Evolutionary conservation across 2,113 vertebrate genomes (phyloP).

Genomic region (Mormyrus lacerda): DNA sequence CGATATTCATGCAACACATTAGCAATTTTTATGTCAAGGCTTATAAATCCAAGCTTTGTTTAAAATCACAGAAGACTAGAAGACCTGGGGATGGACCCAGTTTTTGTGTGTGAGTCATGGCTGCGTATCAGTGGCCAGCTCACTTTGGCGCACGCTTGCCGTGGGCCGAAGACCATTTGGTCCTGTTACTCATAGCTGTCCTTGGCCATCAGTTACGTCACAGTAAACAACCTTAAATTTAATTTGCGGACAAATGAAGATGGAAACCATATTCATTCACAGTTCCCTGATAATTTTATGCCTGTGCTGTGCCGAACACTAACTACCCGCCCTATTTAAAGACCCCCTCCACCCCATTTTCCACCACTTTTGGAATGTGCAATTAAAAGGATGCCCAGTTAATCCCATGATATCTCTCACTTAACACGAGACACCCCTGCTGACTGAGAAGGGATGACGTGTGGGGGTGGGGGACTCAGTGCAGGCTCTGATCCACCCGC

Average conservation of each 20-base stretch:
- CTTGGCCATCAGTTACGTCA: background rate
- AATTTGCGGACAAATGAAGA: background rate
- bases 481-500: background rate
- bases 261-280: background rate
- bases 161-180: background rate
- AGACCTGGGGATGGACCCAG: background rate
- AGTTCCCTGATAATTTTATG: background rate
- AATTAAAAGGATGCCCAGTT: constrained; percentile 1
- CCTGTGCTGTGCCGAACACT: background rate
- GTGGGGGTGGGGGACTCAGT: background rate
- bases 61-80: background rate
- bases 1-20: background rate
- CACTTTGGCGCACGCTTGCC: background rate
- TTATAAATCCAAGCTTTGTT: background rate
- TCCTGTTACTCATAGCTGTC: background rate
- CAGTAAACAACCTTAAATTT: background rate
- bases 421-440: background rate
- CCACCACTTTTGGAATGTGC: background rate
- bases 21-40: background rate
- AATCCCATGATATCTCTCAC: background rate
- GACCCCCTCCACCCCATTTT: constrained; percentile 29
- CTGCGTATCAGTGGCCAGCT: background rate
- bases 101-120: background rate
- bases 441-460: background rate
- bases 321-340: background rate